Percentiles rank a stretch among this genome's conserved stretches.
These are phyloP conservation scores for Alectoris magna DNA, from an alignment of 2,797 vertebrate species.

Conservation along the genomic window DNA sequence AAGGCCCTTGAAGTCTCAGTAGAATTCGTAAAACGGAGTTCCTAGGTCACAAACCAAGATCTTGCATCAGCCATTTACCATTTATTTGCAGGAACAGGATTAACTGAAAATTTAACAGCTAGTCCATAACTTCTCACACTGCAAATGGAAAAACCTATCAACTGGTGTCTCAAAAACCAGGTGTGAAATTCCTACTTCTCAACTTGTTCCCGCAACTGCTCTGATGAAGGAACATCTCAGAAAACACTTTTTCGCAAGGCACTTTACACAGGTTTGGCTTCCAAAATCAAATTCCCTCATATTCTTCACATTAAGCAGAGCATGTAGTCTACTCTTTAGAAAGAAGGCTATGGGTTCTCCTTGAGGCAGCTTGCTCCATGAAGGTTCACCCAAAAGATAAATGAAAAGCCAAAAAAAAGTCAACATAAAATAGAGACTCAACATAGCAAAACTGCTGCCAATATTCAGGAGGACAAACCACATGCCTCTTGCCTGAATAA, in stretches of 20 bases:
- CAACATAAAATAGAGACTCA: conserved; percentile 58
- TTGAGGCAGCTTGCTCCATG: background rate
- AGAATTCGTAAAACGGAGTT: background rate
- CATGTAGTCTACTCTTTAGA: background rate
- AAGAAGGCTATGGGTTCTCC: background rate
- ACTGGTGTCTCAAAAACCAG: conserved; percentile 11
- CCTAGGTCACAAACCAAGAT: background rate
- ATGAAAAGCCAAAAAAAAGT: conserved; percentile 37
- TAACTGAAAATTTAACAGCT: conserved; percentile 44
- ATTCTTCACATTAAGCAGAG: background rate
- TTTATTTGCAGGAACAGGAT: background rate
- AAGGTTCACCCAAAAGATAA: conserved; percentile 52
- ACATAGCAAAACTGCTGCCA: conserved; percentile 49
- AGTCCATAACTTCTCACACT: background rate
- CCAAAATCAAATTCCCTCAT: background rate
- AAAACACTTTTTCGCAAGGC: conserved; percentile 24
- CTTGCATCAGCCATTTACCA: background rate
- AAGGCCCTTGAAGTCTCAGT: background rate
- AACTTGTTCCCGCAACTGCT: conserved; percentile 39
- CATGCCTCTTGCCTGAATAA: conserved; percentile 65
- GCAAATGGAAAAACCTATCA: conserved; percentile 50
- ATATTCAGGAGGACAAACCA: conserved; percentile 54
- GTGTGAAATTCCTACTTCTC: conserved; percentile 51
- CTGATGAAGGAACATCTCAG: conserved; percentile 23
- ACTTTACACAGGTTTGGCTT: background rate